These are phyloP conservation scores for Silurus glanis DNA, from an alignment of 2,113 vertebrate genomes.

Conservation along the genomic window DNA sequence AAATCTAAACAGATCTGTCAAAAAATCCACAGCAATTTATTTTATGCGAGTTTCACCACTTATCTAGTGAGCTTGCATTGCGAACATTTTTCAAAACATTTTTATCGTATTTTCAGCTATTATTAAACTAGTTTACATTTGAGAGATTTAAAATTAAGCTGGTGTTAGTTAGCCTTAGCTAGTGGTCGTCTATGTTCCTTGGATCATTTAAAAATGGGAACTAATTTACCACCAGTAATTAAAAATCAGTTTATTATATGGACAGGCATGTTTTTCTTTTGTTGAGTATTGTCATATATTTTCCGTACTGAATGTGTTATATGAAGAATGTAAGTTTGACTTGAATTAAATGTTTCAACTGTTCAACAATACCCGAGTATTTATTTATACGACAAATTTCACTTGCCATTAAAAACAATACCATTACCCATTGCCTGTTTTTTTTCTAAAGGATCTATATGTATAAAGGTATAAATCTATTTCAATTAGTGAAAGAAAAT, in stretches of 20 bases:
- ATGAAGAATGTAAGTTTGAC: not conserved
- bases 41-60: not conserved
- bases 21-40: not conserved
- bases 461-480: too few relatives aligned
- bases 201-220: not conserved
- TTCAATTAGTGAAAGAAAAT: conserved; percentile 54
- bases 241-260: not conserved
- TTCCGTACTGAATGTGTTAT: not conserved
- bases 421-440: not conserved
- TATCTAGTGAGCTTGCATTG: not conserved
- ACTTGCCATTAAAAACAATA: too few relatives aligned
- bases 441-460: not conserved
- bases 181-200: not conserved
- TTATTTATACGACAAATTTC: not conserved
- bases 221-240: not conserved
- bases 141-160: not conserved
- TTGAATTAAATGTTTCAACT: not conserved
- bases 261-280: not conserved
- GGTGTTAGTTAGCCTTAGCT: not conserved
- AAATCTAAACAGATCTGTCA: not conserved
- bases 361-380: not conserved
- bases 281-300: not conserved
- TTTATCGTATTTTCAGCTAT: not conserved
- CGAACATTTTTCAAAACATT: not conserved
- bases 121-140: not conserved